Percentiles rank a stretch among this genome's conserved stretches.
phyloP scores from a whole-genome alignment of 2,113 vertebrate species.

The Neolamprologus toae region DNA sequence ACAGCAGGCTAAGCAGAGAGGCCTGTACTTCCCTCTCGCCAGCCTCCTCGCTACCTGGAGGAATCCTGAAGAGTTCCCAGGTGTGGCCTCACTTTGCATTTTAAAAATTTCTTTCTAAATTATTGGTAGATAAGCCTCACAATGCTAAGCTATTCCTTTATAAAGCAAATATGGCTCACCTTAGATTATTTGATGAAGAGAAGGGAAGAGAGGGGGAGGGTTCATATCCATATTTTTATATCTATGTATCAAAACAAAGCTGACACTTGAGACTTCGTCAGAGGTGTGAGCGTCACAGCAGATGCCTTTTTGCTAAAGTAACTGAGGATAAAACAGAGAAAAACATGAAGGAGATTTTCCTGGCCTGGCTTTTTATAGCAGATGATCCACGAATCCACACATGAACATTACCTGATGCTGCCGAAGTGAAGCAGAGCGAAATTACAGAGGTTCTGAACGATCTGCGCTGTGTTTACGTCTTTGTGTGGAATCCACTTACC shows the following conservation, averaged over 20 bases:
- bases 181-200: neutral
- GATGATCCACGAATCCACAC: fast-evolving
- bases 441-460: neutral
- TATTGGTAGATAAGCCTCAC: neutral
- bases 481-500: neutral
- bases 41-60: neutral
- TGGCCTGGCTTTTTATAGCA: neutral
- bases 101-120: neutral
- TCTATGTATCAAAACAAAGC: neutral
- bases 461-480: neutral
- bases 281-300: neutral
- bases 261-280: neutral
- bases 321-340: neutral
- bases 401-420: neutral
- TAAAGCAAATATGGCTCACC: neutral
- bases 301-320: neutral
- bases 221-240: fast-evolving
- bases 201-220: neutral
- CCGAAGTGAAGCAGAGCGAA: neutral
- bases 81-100: neutral
- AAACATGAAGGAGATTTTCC: neutral
- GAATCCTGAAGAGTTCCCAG: neutral
- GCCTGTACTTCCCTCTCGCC: neutral
- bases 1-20: neutral
- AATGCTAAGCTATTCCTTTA: neutral